Conservation (phyloP, 2,888 invertebrate species). For the Nemotelus pantherinus region DNA sequence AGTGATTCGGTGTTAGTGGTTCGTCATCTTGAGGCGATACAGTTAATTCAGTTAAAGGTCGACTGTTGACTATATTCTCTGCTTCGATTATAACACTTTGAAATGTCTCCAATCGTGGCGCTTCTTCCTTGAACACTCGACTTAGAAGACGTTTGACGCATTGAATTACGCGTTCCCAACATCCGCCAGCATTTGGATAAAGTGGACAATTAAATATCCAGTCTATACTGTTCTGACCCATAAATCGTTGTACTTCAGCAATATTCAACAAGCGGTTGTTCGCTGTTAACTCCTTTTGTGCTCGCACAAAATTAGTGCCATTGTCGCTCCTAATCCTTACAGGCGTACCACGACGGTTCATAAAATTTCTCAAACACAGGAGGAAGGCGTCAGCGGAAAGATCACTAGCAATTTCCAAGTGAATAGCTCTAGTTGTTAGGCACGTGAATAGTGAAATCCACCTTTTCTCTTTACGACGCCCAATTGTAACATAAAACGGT, state of each 20-base stretch:
- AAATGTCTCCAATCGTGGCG: no score
- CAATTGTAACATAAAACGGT: conserved; percentile 47
- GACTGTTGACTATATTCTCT: conserved; percentile 47
- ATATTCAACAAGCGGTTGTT: neutral
- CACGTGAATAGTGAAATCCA: conserved; percentile 51
- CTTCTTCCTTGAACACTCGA: conserved; percentile 26
- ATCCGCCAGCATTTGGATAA: conserved; percentile 27
- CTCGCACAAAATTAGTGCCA: conserved; percentile 46
- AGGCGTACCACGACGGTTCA: conserved; percentile 50
- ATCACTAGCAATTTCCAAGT: conserved; percentile 48
- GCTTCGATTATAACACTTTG: conserved; percentile 20
- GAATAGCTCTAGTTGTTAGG: conserved; percentile 47
- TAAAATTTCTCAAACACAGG: conserved; percentile 50
- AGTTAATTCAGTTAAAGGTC: conserved; percentile 31
- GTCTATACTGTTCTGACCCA: conserved; percentile 28
- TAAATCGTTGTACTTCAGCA: neutral
- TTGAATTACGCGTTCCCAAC: conserved; percentile 42
- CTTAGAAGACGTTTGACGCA: conserved; percentile 25
- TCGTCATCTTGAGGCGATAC: conserved; percentile 37
- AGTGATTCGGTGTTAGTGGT: conserved; percentile 45
- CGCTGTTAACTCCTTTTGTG: conserved; percentile 44
- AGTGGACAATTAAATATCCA: conserved; percentile 31
- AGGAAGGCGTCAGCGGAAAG: conserved; percentile 51
- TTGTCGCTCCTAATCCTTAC: conserved; percentile 48
- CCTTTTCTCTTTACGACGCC: conserved; percentile 49